Evolutionary conservation across 2,113 vertebrate genomes (phyloP), one percentile per base, ranked within the genome.

Genomic region (Bufo gargarizans): DNA sequence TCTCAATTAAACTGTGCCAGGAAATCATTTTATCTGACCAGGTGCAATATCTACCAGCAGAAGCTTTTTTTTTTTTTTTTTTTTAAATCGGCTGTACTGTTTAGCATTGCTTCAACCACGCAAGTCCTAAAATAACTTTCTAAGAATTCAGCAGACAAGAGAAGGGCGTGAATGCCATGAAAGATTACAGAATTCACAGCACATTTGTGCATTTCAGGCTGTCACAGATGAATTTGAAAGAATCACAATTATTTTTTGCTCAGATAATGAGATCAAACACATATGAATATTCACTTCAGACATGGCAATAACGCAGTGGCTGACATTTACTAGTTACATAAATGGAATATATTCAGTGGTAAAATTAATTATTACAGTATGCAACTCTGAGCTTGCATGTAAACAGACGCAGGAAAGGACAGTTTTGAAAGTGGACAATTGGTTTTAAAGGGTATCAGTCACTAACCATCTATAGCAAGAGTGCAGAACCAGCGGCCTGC

Each of bases 101-200:
- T 82, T 82, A 82, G 17, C 17, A 65, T 19, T 17, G 71, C 71
- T 47, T n/a, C 6, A 49, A 50, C 80, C 50, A 50, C 4, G 61
- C 63, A 65, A 47, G 33, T 53, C 61, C 82, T 69, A 53, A 84
- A 81, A 85, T 76, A 76, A 20, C 69, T 76, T 85, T 85, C 84
- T 76, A 85, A 56, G 84, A 85, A 85, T n/a, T 85, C 22, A 85
- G 84, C 59, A 85, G 69, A 74, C 84, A 59, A 58, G 72, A 72
- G 43, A 76, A 85, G 84, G 84, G 84, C n/a, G 82, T 76, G 67
- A 76, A 85, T 69, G 84, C 69, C n/a, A 63, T 76, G 67, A 45
- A 85, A 76, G 69, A 76, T 59, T 20, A 76, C 43, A 85, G 20
- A 56, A 58, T 76, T 85, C 55, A 61, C 71, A 85, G 53, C 53